phyloP scores from a whole-genome alignment of 1,140 invertebrate genomes.

The Monomorium pharaonis region DNA sequence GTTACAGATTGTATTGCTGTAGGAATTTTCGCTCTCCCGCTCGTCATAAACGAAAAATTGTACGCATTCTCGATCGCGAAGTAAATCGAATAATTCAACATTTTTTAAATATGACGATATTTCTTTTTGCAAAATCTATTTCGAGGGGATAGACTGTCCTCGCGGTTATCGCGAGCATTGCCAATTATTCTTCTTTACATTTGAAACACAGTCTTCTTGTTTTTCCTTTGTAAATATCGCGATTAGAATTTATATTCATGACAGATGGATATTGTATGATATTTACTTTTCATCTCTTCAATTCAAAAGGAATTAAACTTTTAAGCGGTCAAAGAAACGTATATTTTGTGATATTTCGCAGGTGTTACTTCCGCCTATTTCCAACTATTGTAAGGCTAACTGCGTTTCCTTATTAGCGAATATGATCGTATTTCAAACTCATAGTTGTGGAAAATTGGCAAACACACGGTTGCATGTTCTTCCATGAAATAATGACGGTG shows the following conservation, averaged over 20 bases:
- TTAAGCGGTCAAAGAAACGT: not conserved
- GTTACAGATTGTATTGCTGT: not conserved
- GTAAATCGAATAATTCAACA: constrained; percentile 12
- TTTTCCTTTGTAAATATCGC: not conserved
- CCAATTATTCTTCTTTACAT: not conserved
- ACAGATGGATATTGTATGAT: not conserved
- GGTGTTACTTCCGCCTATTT: not conserved
- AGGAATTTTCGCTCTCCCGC: not conserved
- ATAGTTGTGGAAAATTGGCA: not conserved
- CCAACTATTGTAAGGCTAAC: not conserved
- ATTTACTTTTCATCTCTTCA: not conserved
- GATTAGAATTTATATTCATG: not conserved
- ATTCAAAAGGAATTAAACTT: not conserved
- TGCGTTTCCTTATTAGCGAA: not conserved
- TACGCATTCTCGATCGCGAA: not conserved
- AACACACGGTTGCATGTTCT: not conserved
- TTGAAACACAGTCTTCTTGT: not conserved
- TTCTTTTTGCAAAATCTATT: not conserved
- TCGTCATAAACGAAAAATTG: not conserved
- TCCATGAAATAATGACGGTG: not conserved
- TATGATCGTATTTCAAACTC: not conserved
- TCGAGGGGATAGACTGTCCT: not conserved
- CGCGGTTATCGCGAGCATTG: not conserved
- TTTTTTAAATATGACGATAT: not conserved
- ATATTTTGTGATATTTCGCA: not conserved